Evolutionary conservation across 2,113 vertebrate species (phyloP), one percentile per base, ranked within the genome.

Genomic region (Glaucidium brasilianum): DNA sequence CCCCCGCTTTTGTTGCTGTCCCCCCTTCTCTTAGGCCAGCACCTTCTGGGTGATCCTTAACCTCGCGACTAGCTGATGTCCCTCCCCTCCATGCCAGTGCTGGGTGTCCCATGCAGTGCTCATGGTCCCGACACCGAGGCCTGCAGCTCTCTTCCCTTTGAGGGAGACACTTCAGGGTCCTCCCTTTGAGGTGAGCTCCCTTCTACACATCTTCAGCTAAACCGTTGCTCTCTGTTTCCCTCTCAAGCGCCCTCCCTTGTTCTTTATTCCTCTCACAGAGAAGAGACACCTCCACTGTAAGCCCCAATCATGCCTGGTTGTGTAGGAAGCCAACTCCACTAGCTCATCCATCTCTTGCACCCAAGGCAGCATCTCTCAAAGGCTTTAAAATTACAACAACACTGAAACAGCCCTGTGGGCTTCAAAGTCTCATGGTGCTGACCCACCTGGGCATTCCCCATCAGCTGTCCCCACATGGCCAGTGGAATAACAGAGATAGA

Each of bases 21-120:
- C 37, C 53, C 91, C 10, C 68, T 88, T 60, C 79, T 91, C 72
- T 64, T 82, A 60, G 86, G 84, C 69, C 84, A 3, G 81, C 67
- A 85, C 78, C 92, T 96, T 89, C 72, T 92, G 95, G 80, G 73
- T 71, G 91, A 97, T 87, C 91, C 84, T 87, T 94, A 93, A 79
- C 88, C 74, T 79, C n/a, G 0, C 37, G 15, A 35, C 41, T 62
- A 29, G 32, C 78, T 41, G 55, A 62, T 58, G 81, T 76, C 80
- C 72, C 87, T 92, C 62, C 77, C 74, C 81, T 89, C 49, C 32
- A 4, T 2, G 27, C 23, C 55, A 55, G 50, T 0, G 7, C 59
- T 29, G 45, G 8, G 30, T 59, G 47, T 59, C 80, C 90, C 4
- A 1, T 39, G 76, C 52, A 30, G 35, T 4, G 55, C 22, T 60